Conservation (phyloP, 2,797 vertebrate species). For the Macropodus opercularis region DNA sequence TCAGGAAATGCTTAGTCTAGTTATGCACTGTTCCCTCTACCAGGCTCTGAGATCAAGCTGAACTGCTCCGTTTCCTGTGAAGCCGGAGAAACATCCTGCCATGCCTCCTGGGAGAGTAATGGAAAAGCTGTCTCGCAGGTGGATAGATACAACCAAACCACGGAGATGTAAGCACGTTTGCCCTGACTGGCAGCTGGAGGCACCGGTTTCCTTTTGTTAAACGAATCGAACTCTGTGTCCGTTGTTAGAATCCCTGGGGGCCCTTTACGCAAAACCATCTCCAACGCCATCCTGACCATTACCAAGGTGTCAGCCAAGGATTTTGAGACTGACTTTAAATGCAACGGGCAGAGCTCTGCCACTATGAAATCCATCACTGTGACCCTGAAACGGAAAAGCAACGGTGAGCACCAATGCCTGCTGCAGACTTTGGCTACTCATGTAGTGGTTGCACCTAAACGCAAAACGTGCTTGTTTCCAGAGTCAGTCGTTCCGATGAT, state of each 20-base stretch:
- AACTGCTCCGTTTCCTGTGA: slow-evolving; percentile 74
- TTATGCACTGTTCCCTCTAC: neutral
- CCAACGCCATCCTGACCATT: slow-evolving; percentile 69
- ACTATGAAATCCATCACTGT: accelerated
- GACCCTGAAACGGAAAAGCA: slow-evolving; percentile 53
- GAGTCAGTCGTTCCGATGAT: slow-evolving; percentile 48
- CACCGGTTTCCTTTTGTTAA: neutral
- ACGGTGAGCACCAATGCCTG: slow-evolving; percentile 6
- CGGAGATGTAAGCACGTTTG: neutral
- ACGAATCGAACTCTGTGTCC: slow-evolving; percentile 10
- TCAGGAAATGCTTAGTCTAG: no score
- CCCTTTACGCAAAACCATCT: neutral
- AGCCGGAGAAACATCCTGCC: neutral
- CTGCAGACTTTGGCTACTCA: no score
- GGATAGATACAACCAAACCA: slow-evolving; percentile 10
- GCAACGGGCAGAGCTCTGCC: neutral
- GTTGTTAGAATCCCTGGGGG: slow-evolving; percentile 2
- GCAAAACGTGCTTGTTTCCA: slow-evolving; percentile 38
- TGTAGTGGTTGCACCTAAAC: neutral
- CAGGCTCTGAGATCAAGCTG: slow-evolving; percentile 70
- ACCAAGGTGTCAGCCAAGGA: slow-evolving; percentile 67
- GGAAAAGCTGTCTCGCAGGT: accelerated
- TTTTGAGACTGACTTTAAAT: slow-evolving; percentile 70
- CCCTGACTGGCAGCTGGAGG: neutral
- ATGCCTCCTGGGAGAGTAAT: slow-evolving; percentile 62